A percentile compares a stretch with the other conserved stretches of the same genome.
These are phyloP conservation scores for Grallaria varia DNA, from an alignment of 2,113 vertebrate species.

Conservation along the genomic window DNA sequence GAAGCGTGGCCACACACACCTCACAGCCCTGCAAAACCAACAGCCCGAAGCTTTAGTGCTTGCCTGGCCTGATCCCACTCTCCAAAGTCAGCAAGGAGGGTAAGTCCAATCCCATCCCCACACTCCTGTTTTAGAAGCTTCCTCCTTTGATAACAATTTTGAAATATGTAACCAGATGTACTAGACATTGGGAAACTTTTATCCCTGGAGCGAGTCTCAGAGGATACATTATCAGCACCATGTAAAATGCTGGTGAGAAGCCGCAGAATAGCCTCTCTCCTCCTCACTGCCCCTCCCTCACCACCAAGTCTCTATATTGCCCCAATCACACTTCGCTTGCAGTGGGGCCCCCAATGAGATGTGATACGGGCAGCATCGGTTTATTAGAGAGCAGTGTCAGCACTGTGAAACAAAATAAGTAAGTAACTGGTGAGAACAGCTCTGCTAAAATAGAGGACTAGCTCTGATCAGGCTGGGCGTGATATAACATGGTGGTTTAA, in stretches of 20 bases:
- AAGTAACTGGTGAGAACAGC: background rate
- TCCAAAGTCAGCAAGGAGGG: background rate
- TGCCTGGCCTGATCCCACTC: background rate
- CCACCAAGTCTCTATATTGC: background rate
- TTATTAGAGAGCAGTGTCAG: background rate
- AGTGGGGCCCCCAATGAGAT: background rate
- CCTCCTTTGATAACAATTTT: background rate
- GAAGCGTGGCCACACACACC: rapidly evolving
- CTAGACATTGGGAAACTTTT: background rate
- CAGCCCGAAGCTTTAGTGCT: background rate
- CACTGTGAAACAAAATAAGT: background rate
- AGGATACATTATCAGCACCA: background rate
- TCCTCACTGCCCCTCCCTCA: background rate
- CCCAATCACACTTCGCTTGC: background rate
- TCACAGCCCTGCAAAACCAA: background rate
- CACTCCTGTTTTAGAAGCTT: background rate
- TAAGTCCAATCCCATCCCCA: background rate
- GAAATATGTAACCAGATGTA: background rate
- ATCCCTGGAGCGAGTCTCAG: background rate
- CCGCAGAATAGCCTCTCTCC: background rate
- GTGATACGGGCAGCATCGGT: background rate
- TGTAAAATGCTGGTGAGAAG: background rate
- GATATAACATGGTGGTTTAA: slow-evolving; percentile 2
- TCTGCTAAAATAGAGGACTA: background rate
- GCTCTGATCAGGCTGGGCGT: background rate